Base-by-base conservation (phyloP, 2,888 invertebrate genomes). In the Calliphora vomitoria region DNA sequence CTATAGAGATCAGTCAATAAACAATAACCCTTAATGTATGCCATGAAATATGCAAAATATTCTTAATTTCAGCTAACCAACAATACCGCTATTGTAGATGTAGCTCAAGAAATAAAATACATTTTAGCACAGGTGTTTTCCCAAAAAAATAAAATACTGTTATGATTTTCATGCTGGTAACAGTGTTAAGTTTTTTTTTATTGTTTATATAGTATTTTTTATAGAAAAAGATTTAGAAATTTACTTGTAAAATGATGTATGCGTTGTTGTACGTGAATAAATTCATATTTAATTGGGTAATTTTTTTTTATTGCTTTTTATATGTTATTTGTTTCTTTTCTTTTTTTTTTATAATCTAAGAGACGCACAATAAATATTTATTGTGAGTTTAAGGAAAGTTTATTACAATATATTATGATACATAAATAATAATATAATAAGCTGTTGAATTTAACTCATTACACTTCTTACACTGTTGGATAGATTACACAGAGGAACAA, bases 221-320 rank as follows among this genome's bases (percentile, higher is more conserved):
- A n/a, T 18, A 60, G 6, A 35, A 62, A n/a, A 38, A 50, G 10
- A 64, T 64, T 64, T 75, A 75, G 31, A 75, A 47, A 62, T 76
- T 76, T 38, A 13, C 44, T 44, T 44, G 38, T 3, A 50, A 64
- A 53, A 64, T 53, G 64, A 76, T 64, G n/a, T 47, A 62, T 75
- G n/a, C 41, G 38, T 66, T 38, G 20, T 47, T 44, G 64, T 50
- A 38, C 64, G 50, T 76, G 64, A 64, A 64, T 76, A 76, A 62
- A 76, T 76, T 76, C 50, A 64, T 64, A 50, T 64, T 50, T 75
- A 50, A 50, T 75, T 60, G 62, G 41, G 20, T 62, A 62, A 62
- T 62, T 75, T 75, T 62, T 62, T 47, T 18, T 35, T 60, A 11
- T 38, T 41, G 18, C 20, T 1, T 55, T 10, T 55, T 25, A n/a